Conservation (phyloP, 1,140 invertebrate species). For the Drosophila repletoides region DNA sequence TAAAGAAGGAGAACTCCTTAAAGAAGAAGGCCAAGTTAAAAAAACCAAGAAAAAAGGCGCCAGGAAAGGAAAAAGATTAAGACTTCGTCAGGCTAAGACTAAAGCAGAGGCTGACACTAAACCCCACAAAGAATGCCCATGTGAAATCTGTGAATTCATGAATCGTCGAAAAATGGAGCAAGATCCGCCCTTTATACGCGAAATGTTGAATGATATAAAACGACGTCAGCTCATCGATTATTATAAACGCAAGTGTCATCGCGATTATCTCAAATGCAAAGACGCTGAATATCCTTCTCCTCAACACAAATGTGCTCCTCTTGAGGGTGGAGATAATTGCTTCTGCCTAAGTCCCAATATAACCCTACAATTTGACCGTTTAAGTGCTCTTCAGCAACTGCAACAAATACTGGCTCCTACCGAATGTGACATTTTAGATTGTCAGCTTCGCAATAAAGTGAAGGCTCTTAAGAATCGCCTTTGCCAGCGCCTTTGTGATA, state of each 20-base stretch:
- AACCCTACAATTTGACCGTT: conserved; percentile 21
- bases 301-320: conserved; percentile 15
- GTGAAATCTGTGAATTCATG: conserved; percentile 31
- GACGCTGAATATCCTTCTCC: not conserved
- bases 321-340: not conserved
- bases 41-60: not conserved
- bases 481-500: conserved; percentile 19
- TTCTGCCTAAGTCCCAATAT: conserved; percentile 23
- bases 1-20: too few species aligned
- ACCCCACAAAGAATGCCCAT: conserved; percentile 3
- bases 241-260: not conserved
- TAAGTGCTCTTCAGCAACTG: conserved; percentile 31
- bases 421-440: not conserved
- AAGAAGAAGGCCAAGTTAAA: not conserved
- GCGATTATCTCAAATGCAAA: not conserved
- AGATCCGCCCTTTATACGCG: conserved; percentile 27
- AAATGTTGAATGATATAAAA: conserved; percentile 30
- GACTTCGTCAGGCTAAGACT: too few species aligned
- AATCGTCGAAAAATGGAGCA: not conserved
- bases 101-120: not conserved
- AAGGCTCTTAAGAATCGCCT: conserved; percentile 19
- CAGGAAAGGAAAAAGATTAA: not conserved
- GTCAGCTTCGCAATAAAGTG: conserved; percentile 15
- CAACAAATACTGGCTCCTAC: conserved; percentile 4
- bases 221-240: conserved; percentile 19